These are phyloP conservation scores for Zygothrica quintamaculata DNA, from an alignment of 2,888 invertebrate genomes.

Conservation along the genomic window DNA sequence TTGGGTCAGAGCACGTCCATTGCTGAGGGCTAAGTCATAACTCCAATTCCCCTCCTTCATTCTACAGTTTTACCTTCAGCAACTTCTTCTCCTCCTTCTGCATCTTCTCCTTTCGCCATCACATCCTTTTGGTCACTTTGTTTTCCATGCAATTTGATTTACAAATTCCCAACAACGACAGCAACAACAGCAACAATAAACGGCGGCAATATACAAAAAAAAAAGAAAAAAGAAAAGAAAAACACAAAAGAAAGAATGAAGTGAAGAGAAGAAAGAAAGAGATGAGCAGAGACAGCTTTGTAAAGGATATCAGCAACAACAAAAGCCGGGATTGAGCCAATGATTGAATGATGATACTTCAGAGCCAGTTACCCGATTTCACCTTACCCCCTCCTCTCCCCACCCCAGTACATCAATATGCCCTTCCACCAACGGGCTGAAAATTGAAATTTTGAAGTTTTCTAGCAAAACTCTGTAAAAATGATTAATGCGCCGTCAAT, in stretches of 20 bases:
- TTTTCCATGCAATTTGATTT: conserved; percentile 72
- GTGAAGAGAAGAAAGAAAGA: neutral
- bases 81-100: neutral
- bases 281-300: conserved; percentile 10
- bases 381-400: too few species aligned
- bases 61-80: too few species aligned
- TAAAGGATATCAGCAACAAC: conserved; percentile 40
- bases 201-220: conserved; percentile 28
- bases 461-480: conserved; percentile 42
- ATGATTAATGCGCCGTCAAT: conserved; percentile 68
- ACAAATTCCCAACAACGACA: conserved; percentile 43
- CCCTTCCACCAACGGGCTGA: conserved; percentile 12
- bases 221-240: conserved; percentile 13
- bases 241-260: neutral
- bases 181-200: conserved; percentile 25
- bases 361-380: conserved; percentile 2
- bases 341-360: conserved; percentile 49
- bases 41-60: neutral
- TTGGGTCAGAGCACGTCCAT: conserved; percentile 52
- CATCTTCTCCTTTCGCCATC: neutral
- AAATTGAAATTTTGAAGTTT: conserved; percentile 56
- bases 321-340: conserved; percentile 27
- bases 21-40: conserved; percentile 26
- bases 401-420: too few species aligned
- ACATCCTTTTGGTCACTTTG: conserved; percentile 34